These are phyloP conservation scores for Zelostemma sp. DNA, from an alignment of 1,140 invertebrate genomes.

Conservation along the genomic window DNA sequence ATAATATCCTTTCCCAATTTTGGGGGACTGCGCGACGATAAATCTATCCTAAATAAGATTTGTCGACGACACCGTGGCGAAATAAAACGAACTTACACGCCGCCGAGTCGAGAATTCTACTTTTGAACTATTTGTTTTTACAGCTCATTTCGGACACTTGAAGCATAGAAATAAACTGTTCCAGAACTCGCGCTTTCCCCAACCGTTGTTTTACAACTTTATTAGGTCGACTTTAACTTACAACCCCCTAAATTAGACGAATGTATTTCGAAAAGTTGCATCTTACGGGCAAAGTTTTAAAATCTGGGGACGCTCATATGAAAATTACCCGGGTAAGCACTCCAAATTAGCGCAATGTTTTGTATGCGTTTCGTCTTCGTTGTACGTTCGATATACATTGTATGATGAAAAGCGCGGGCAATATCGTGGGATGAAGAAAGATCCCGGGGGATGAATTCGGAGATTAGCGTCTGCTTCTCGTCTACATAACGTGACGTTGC, in stretches of 20 bases:
- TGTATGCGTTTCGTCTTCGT: conserved; percentile 11
- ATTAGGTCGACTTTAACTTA: no score
- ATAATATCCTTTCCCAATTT: conserved; percentile 62
- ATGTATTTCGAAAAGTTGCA: no score
- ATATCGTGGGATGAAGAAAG: conserved; percentile 49
- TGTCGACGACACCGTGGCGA: conserved; percentile 56
- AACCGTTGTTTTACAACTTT: no score
- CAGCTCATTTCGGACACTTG: conserved; percentile 30
- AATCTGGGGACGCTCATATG: no score
- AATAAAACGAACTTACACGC: conserved; percentile 54
- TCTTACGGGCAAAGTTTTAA: no score
- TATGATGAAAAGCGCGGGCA: conserved; percentile 35
- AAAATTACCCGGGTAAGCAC: no score
- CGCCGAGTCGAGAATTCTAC: conserved; percentile 37
- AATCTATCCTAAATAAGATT: conserved; percentile 65
- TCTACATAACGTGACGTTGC: conserved; percentile 39
- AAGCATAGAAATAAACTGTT: conserved; percentile 26
- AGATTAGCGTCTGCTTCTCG: conserved; percentile 44
- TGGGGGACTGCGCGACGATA: conserved; percentile 50
- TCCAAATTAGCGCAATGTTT: background rate
- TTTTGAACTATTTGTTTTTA: conserved; percentile 43
- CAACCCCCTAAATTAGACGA: no score
- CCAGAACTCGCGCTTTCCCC: conserved; percentile 5
- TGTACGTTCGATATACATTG: conserved; percentile 13
- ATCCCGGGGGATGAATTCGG: conserved; percentile 41